Conservation (phyloP, 2,888 invertebrate species). For the Ophraella communa region DNA sequence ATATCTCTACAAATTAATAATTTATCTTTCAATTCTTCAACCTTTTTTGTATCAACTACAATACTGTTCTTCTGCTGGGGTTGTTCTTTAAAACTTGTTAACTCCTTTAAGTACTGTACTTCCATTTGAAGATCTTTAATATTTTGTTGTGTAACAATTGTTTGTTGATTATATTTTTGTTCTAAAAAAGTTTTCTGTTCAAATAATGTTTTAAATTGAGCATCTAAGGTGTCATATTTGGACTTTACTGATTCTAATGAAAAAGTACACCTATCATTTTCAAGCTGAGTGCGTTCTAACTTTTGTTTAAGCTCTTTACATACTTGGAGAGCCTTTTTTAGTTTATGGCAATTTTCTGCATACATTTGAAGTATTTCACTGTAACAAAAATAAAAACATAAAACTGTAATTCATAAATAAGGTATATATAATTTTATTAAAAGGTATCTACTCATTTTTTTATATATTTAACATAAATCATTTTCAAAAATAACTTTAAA, state of each 20-base stretch:
- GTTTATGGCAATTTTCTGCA: slow-evolving; percentile 38
- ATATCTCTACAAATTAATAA: slow-evolving; percentile 30
- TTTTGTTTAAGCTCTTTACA: slow-evolving; percentile 38
- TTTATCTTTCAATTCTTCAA: slow-evolving; percentile 28
- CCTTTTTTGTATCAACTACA: slow-evolving; percentile 4
- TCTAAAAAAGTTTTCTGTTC: slow-evolving; percentile 33
- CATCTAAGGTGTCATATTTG: slow-evolving; percentile 31
- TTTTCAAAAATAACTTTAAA: too few species aligned
- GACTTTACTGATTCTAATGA: slow-evolving; percentile 32
- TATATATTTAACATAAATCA: too few species aligned
- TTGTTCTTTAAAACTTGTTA: slow-evolving; percentile 10
- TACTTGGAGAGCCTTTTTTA: slow-evolving; percentile 36
- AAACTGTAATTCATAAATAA: too few species aligned
- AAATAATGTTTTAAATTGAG: slow-evolving; percentile 31
- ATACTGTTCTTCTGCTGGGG: slow-evolving; percentile 23
- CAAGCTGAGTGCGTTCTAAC: slow-evolving; percentile 38
- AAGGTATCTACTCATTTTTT: too few species aligned
- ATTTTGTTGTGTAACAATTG: slow-evolving; percentile 40
- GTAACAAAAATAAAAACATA: slow-evolving; percentile 27
- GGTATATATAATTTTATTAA: too few species aligned
- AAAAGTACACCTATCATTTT: slow-evolving; percentile 38
- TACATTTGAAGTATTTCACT: slow-evolving; percentile 45
- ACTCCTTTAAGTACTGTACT: slow-evolving; percentile 29
- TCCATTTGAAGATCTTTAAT: slow-evolving; percentile 39
- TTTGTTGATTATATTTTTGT: slow-evolving; percentile 37